Evolutionary conservation across 2,888 invertebrate species (phyloP).

Genomic region (Timema cristinae): DNA sequence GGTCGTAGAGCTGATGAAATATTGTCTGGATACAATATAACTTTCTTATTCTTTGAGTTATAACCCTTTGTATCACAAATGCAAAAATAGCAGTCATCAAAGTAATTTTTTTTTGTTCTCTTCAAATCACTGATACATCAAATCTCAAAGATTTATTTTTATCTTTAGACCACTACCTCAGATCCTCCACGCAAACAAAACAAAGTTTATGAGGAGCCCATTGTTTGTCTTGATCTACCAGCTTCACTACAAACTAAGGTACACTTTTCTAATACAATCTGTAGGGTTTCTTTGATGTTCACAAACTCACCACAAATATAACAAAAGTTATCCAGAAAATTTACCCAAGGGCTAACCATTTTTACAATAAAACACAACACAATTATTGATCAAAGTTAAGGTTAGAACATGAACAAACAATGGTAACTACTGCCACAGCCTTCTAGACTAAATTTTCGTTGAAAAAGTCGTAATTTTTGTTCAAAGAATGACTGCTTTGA

Average conservation of each 20-base stretch:
- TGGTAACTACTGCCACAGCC: too few relatives aligned
- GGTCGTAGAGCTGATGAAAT: conserved; percentile 30
- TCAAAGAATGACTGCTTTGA: too few relatives aligned
- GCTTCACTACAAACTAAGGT: conserved; percentile 33
- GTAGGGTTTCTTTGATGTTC: conserved; percentile 19
- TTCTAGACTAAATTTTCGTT: too few relatives aligned
- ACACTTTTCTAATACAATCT: conserved; percentile 33
- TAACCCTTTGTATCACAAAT: conserved; percentile 26
- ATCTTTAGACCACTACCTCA: conserved; percentile 33
- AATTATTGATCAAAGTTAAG: too few relatives aligned
- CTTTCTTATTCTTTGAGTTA: conserved; percentile 30
- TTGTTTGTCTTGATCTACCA: conserved; percentile 33
- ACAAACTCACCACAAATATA: conserved; percentile 46
- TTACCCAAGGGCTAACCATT: neutral
- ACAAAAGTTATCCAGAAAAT: neutral
- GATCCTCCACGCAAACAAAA: conserved; percentile 28
- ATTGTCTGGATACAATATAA: conserved; percentile 18
- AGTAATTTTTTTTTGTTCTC: conserved; percentile 33
- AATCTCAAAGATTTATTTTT: conserved; percentile 30
- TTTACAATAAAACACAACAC: neutral
- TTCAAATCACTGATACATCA: conserved; percentile 30
- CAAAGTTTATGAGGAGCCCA: conserved; percentile 34
- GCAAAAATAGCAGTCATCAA: conserved; percentile 32
- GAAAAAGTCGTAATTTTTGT: too few relatives aligned
- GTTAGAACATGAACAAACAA: too few relatives aligned